Evolutionary conservation across 2,113 vertebrate species (phyloP).

Genomic region (Capra hircus): DNA sequence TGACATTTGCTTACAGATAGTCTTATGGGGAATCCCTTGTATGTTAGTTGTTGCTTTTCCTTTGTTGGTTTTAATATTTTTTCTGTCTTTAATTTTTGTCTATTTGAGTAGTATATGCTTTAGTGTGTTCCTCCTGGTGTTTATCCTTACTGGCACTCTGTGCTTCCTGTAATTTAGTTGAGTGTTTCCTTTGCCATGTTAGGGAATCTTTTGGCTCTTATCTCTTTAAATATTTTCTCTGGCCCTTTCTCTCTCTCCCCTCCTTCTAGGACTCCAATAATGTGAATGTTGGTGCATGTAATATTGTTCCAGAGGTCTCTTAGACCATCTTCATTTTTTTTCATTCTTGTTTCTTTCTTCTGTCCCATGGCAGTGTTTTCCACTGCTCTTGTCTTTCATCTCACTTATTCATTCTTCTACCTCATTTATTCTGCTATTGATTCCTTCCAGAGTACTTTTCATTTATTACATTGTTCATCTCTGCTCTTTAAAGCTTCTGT

Average conservation of each 20-base stretch:
- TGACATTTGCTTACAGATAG: neutral
- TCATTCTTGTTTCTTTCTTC: neutral
- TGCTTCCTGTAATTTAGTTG: neutral
- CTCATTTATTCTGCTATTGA: neutral
- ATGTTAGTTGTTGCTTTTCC: neutral
- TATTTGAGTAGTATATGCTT: neutral
- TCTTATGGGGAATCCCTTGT: neutral
- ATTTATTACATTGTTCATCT: neutral
- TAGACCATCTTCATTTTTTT: neutral
- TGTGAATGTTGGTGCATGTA: neutral
- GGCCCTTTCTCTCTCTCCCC: neutral
- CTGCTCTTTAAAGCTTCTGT: neutral
- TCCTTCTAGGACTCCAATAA: neutral
- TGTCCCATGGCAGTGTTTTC: neutral
- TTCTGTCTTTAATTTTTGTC: neutral
- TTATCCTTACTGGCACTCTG: neutral
- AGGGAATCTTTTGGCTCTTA: neutral
- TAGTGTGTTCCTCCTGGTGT: neutral
- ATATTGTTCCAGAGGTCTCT: neutral
- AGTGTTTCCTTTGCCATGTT: neutral
- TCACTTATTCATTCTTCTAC: neutral
- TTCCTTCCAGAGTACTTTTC: neutral
- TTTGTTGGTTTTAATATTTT: neutral
- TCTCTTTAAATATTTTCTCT: neutral
- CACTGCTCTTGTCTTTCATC: neutral